phyloP scores from a whole-genome alignment of 1,140 invertebrate species.

The Pogonus chalceus region DNA sequence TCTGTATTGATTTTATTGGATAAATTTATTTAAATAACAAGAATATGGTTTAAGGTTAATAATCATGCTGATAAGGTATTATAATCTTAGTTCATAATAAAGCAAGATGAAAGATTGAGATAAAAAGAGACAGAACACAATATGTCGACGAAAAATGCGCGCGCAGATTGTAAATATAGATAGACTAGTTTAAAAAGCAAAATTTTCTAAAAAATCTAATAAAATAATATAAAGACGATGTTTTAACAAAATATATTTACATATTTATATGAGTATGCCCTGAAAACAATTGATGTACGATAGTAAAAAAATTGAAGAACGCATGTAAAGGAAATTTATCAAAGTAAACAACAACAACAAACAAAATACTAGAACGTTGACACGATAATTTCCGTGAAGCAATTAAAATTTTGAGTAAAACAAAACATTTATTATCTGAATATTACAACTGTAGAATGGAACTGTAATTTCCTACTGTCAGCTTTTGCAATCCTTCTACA shows the following conservation, averaged over 20 bases:
- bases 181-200: no score
- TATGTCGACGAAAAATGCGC: no score
- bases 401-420: not conserved
- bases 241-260: not conserved
- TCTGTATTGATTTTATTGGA: no score
- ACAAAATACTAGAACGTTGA: not conserved
- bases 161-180: no score
- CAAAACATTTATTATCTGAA: constrained; percentile 5
- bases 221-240: not conserved
- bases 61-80: no score
- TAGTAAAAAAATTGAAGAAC: not conserved
- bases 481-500: no score
- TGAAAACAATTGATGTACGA: not conserved
- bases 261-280: not conserved
- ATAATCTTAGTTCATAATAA: no score
- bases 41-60: no score
- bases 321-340: not conserved
- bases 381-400: not conserved
- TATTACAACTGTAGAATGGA: not conserved
- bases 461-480: no score
- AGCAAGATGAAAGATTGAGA: no score
- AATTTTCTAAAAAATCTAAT: not conserved
- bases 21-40: no score
- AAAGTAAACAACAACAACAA: not conserved
- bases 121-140: no score